Evolutionary conservation across 2,797 vertebrate species (phyloP).

Genomic region (Buphagus erythrorhynchus): DNA sequence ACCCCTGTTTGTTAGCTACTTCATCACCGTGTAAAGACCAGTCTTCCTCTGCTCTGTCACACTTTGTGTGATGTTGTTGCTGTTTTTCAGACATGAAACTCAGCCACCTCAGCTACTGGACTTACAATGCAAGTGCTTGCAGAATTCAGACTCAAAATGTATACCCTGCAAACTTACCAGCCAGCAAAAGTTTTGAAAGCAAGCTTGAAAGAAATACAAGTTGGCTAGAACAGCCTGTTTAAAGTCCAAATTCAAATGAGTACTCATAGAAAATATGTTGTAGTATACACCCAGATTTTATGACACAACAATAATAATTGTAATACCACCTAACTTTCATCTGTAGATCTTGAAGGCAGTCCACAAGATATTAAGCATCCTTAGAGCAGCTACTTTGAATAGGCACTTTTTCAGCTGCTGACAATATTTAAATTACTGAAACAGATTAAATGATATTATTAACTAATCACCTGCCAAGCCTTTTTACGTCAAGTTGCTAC

Average conservation of each 20-base stretch:
- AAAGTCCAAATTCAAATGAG: slow-evolving; percentile 48
- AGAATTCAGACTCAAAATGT: neutral
- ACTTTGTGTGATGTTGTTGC: neutral
- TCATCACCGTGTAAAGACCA: neutral
- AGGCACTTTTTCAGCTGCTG: slow-evolving; percentile 34
- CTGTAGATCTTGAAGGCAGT: slow-evolving; percentile 43
- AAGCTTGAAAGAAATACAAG: neutral
- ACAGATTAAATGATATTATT: slow-evolving; percentile 32
- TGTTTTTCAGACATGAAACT: neutral
- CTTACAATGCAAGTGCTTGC: neutral
- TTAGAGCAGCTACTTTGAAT: slow-evolving; percentile 29
- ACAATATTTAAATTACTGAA: slow-evolving; percentile 42
- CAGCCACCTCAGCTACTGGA: neutral
- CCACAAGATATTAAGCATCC: slow-evolving; percentile 31
- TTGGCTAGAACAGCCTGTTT: neutral
- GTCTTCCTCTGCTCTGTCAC: neutral
- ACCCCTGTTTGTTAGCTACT: neutral
- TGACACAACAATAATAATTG: slow-evolving; percentile 40
- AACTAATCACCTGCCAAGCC: slow-evolving; percentile 52
- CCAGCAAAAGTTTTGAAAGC: neutral
- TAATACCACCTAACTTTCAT: slow-evolving; percentile 52
- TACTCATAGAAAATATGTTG: slow-evolving; percentile 51
- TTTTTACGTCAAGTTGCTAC: slow-evolving; percentile 21
- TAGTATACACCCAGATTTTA: slow-evolving; percentile 37
- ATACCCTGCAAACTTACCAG: neutral